Evolutionary conservation across 1,140 invertebrate genomes (phyloP).

Genomic region (Zaprionus lachaisei): DNA sequence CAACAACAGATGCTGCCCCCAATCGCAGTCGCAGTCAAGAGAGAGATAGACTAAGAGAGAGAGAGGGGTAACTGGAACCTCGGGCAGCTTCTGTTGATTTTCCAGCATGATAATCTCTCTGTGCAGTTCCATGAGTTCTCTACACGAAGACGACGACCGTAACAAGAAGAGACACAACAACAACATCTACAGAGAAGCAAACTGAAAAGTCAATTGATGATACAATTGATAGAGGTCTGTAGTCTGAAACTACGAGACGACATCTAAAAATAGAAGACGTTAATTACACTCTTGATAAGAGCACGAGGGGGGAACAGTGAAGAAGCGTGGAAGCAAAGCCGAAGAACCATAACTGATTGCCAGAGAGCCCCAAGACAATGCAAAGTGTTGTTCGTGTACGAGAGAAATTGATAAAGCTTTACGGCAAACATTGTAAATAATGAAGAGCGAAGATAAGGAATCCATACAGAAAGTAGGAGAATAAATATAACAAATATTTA

Average conservation of each 20-base stretch:
- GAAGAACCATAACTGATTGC: conserved; percentile 27
- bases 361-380: conserved; percentile 24
- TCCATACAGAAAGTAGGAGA: not conserved
- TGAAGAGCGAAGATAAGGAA: conserved; percentile 2
- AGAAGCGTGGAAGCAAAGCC: conserved; percentile 1
- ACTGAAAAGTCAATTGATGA: conserved; percentile 65
- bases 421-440: conserved; percentile 26
- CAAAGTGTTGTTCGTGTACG: conserved; percentile 12
- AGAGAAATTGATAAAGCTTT: conserved; percentile 23
- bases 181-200: conserved; percentile 7
- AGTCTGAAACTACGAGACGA: conserved; percentile 48
- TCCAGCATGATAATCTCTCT: conserved; percentile 63
- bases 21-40: conserved; percentile 2
- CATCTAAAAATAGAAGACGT: conserved; percentile 63
- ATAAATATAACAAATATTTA: not conserved
- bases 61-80: conserved; percentile 22
- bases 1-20: conserved; percentile 53
- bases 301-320: not conserved
- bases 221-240: conserved; percentile 60
- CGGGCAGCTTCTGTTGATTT: conserved; percentile 54
- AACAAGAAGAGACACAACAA: conserved; percentile 15
- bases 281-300: conserved; percentile 58
- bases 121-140: conserved; percentile 16
- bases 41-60: not conserved
- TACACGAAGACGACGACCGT: conserved; percentile 3